Base-by-base conservation (phyloP, 2,113 vertebrate genomes). In the Progne subis region DNA sequence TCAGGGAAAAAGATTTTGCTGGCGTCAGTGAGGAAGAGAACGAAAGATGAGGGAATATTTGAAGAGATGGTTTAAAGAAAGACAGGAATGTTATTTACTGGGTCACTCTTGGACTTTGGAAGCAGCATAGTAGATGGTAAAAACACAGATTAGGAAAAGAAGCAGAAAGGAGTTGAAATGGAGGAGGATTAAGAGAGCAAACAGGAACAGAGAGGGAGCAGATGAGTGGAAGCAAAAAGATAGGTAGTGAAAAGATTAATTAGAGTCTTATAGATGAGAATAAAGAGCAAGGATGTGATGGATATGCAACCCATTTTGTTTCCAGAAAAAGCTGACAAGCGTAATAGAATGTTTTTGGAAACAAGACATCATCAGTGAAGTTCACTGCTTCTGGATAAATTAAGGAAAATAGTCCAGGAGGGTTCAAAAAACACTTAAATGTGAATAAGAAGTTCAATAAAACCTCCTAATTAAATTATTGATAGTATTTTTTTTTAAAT, bases 241-340 rank as follows among this genome's bases (percentile, higher is more conserved):
- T 16, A 91, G 65, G 74, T 84, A 37, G 31, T 71, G 49, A 37
- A 85, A 91, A 86, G 77, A 84, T 96, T 92, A 86, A 94, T 94
- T 91, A 68, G 23, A 55, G 37, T 71, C 28, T 65, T 69, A 61
- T 2, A 82, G 49, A 79, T 29, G 61, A 85, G 77, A 86, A 87
- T 9, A 91, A 86, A 92, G 57, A 76, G 15, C 39, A 86, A 82
- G 56, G 49, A 57, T 84, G 43, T 91, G 70, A 87, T 84, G 50
- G 91, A 89, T 94, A 43, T 87, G 37, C 65, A 76, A 56, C 49
- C 91, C 23, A 69, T 85, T 95, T 95, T 81, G 84, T 79, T 68
- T 37, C 9, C 74, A 95, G 77, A 76, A 91, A 84, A 85, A 82
- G n/a, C 37, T 95, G 91, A 65, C 81, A 86, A 90, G 50, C 0